Evolutionary conservation across 1,140 invertebrate species (phyloP), one percentile per base, ranked within the genome.

Genomic region (Trinorchestia longiramus): DNA sequence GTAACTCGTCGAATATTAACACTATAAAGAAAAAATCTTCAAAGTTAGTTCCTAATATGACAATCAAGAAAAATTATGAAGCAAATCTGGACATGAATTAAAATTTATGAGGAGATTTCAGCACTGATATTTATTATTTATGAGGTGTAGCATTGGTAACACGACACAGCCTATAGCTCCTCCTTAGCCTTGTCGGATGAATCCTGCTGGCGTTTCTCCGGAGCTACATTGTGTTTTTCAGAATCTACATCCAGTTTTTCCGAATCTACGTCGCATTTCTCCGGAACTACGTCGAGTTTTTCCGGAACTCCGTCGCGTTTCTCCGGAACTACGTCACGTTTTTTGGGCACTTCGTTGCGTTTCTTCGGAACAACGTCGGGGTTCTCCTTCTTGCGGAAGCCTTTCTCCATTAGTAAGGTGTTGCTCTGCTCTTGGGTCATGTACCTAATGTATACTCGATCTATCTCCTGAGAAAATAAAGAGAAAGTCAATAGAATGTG

Each of bases 391-490:
- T 97, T 97, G 95, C 97, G 97, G 96, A 98, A 98, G 17, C 98
- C 98, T 97, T 98, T 98, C 19, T 97, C 97, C 87, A 97, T 90
- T 19, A 98, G 96, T 4, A 98, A 97, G 41, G 98, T 97, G 97
- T 98, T 98, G 97, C 98, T 98, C 97, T 98, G 98, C 40, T 98
- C 97, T 40, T 98, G 97, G 47, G 97, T 98, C 28, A 98, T 97
- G 36, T 97, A 97, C 0, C 97, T 97, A 40, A 98, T 97, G 90
- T 97, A 97, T n/a, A 98, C 97, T 96, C 98, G 97, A 97, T 98
- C 98, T 3, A 98, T 97, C 97, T 98, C 98, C 97, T 98, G 96
- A 23, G 41, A 8, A 87, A 36, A 87, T 36, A 87, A 87, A 87
- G n/a, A 90, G 15, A 4, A 77, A 4, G 36, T 77, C 23, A 98